These are phyloP conservation scores for Actinia tenebrosa DNA, from an alignment of 64 coral and sea anemone genomes.

Conservation along the genomic window DNA sequence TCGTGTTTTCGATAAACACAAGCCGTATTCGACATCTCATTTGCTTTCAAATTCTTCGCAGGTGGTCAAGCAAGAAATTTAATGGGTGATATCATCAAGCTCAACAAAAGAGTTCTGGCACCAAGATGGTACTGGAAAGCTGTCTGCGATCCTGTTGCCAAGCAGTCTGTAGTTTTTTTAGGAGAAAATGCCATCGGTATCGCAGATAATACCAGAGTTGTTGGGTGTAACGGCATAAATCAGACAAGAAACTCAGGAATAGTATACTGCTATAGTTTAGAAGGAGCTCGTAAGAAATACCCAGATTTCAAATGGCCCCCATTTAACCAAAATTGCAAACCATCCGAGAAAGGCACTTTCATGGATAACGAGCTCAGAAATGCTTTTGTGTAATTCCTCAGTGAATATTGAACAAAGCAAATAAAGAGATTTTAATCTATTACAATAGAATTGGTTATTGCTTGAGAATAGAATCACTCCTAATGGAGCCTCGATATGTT, in stretches of 20 bases:
- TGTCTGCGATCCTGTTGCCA: constrained; percentile 24
- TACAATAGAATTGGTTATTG: no score
- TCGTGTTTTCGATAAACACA: no score
- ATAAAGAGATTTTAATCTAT: no score
- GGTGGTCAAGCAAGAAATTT: constrained; percentile 10
- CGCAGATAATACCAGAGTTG: neutral
- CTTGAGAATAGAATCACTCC: no score
- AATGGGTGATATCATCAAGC: neutral
- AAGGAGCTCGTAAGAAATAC: neutral
- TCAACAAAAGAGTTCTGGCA: constrained; percentile 1
- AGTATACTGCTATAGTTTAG: constrained; percentile 26
- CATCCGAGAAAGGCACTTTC: constrained; percentile 3
- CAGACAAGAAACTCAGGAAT: constrained; percentile 25
- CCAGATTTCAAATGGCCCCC: constrained; percentile 14
- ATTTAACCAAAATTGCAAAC: constrained; percentile 20
- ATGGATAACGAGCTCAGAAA: constrained; percentile 13
- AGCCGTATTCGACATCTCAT: no score
- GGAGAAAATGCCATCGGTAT: constrained; percentile 26
- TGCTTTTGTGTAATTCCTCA: neutral
- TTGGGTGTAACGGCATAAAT: neutral
- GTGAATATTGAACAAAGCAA: no score
- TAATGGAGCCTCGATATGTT: no score
- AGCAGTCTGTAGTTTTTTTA: constrained; percentile 34
- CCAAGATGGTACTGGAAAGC: constrained; percentile 51
- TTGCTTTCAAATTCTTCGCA: neutral